Evolutionary conservation across 2,797 vertebrate species (phyloP).

Genomic region (Bovichtus variegatus): DNA sequence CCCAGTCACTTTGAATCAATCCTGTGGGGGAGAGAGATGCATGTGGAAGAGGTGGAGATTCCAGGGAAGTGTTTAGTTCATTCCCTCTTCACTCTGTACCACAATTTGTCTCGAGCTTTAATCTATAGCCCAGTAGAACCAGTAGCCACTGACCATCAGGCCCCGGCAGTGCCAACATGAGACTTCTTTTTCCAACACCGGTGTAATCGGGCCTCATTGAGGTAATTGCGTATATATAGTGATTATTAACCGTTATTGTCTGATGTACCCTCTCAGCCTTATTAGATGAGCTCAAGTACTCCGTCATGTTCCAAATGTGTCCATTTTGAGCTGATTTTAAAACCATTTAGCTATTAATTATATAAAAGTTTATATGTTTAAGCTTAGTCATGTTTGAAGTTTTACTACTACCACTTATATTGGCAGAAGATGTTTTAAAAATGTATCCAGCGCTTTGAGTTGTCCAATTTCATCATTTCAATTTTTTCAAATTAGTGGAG

Average conservation of each 20-base stretch:
- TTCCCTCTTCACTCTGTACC: slow-evolving; percentile 23
- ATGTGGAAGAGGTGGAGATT: slow-evolving; percentile 40
- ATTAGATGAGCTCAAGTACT: background rate
- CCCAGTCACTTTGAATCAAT: slow-evolving; percentile 86
- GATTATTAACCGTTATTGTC: background rate
- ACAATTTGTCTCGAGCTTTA: slow-evolving; percentile 19
- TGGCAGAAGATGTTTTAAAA: background rate
- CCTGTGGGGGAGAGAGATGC: slow-evolving; percentile 59
- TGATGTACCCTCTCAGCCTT: background rate
- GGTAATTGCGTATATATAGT: background rate
- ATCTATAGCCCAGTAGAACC: background rate
- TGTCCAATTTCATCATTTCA: background rate
- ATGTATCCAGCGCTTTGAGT: background rate
- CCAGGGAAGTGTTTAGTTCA: slow-evolving; percentile 35
- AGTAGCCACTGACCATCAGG: slow-evolving; percentile 12
- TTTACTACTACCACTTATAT: background rate
- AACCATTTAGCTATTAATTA: background rate
- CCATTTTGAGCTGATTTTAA: background rate
- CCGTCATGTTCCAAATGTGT: background rate
- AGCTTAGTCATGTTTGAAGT: background rate
- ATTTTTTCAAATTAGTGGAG: background rate
- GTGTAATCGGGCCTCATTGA: background rate
- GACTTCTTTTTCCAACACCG: background rate
- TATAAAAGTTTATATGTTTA: background rate
- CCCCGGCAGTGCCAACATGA: background rate